Percentiles rank a stretch among this genome's conserved stretches.
Evolutionary conservation across 1,140 invertebrate species (phyloP).

Genomic region (Lucilia cuprina): DNA sequence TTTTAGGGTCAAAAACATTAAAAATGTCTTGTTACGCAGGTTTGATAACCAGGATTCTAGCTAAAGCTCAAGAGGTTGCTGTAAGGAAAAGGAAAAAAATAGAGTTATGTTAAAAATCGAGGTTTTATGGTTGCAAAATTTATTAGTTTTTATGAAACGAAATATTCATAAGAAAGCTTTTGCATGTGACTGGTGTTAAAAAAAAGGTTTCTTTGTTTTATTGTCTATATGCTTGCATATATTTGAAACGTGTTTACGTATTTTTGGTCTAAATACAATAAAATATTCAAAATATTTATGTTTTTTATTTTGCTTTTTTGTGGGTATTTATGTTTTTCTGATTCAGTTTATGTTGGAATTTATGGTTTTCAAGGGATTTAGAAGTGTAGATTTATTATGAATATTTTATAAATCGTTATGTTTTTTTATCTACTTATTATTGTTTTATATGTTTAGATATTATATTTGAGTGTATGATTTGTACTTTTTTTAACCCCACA

Average conservation of each 20-base stretch:
- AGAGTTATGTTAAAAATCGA: background rate
- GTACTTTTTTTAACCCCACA: too few relatives aligned
- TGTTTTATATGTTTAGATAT: background rate
- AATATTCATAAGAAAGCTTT: too few relatives aligned
- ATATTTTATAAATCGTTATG: conserved; percentile 22
- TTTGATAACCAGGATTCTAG: background rate
- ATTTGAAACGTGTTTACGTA: too few relatives aligned
- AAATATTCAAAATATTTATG: conserved; percentile 20
- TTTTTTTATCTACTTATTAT: background rate
- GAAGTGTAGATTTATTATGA: conserved; percentile 31
- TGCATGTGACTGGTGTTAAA: too few relatives aligned
- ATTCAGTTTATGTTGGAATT: conserved; percentile 14
- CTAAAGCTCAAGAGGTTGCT: background rate
- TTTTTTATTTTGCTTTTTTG: background rate
- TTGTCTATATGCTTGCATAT: too few relatives aligned
- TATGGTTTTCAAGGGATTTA: conserved; percentile 19
- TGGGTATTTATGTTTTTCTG: background rate
- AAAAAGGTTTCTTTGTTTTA: too few relatives aligned
- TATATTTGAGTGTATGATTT: background rate
- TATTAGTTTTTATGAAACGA: background rate
- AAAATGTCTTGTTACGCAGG: background rate
- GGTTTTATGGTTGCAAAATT: background rate
- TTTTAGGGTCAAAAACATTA: background rate
- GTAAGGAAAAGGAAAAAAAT: background rate
- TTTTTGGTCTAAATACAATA: background rate